Evolutionary conservation across 2,113 vertebrate genomes (phyloP), one percentile per base, ranked within the genome.

Genomic region (Caretta caretta): DNA sequence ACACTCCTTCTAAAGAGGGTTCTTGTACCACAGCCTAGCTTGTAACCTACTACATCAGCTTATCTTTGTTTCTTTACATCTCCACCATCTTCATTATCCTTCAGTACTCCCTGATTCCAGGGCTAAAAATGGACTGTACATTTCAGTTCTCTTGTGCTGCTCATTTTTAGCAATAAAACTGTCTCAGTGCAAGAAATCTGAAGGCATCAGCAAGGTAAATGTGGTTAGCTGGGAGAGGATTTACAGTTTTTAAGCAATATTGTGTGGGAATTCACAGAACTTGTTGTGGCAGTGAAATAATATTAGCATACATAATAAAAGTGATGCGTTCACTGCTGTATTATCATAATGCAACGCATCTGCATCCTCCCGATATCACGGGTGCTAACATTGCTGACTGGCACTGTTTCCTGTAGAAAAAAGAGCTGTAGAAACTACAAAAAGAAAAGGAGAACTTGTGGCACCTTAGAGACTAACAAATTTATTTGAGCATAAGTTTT

Each of bases 201-300:
- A 93, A 88, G 82, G 75, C 93, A 90, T 88, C 59, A 92, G 89
- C 54, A 86, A 19, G 84, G 90, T 90, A 92, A 92, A 89, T 59
- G 86, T 93, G 92, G 91, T 79, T 93, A 80, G 4, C 17, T 91
- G 88, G n/a, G 90, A 91, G 65, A 93, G 88, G 57, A 90, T 54
- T 90, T 85, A 84, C 16, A 91, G 83, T 80, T 90, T 95, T 79
- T 92, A 94, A 93, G 78, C 42, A 83, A 51, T 91, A 94, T 84
- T 85, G 90, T 62, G 92, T 19, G 80, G 51, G 80, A 89, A 86
- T 91, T 76, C 8, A 31, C 19, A 27, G 90, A 92, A 88, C n/a
- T 94, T 88, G 59, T 92, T 80, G 42, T 72, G 94, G 80, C 38
- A 81, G 87, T 46, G 85, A 88, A 96, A 87, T 50, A 82, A 62